Evolutionary conservation across 2,888 invertebrate genomes (phyloP), one percentile per base, ranked within the genome.

Genomic region (Mythimna lalbum): DNA sequence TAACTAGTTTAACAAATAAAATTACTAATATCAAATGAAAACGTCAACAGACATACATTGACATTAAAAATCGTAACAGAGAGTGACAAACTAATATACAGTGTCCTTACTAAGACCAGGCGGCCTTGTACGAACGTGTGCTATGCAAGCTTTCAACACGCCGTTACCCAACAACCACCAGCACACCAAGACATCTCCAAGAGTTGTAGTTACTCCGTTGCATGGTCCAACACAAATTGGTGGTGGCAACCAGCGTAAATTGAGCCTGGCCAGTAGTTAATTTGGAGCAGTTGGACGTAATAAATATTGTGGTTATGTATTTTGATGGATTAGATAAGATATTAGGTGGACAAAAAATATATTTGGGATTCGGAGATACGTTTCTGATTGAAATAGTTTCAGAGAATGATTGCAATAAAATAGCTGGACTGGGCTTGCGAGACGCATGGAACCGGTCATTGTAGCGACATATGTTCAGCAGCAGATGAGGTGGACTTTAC

Each of bases 121-220:
- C 91, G 94, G 91, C 94, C 94, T 94, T 93, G 94, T 64, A 76
- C 57, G 65, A 86, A 78, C 87, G 83, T 82, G 89, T 87, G 86
- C 86, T 82, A 89, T 87, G 86, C 86, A 83, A 85, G 91, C 93
- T 94, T 93, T 93, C 94, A 85, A 93, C 93, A 87, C 84, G 64
- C 66, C 76, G 88, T 93, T 92, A 87, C 92, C 74, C 91, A 93
- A 93, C 86, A 67, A 61, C 63, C 33, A 77, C 90, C 88, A 88
- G 65, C 69, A 64, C 73, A 78, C 61, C 59, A 36, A 73, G 85
- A 83, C 47, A 81, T 63, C 62, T 71, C 66, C 43, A 61, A 56
- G n/a, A 31, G 60, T 56, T 65, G 21, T 69, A 31, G 57, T 59
- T 33, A 49, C 43, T 77, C 56, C 21, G n/a, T 27, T 17, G 14